Evolutionary conservation across 2,888 invertebrate genomes (phyloP), one percentile per base, ranked within the genome.

Genomic region (Clunio marinus): DNA sequence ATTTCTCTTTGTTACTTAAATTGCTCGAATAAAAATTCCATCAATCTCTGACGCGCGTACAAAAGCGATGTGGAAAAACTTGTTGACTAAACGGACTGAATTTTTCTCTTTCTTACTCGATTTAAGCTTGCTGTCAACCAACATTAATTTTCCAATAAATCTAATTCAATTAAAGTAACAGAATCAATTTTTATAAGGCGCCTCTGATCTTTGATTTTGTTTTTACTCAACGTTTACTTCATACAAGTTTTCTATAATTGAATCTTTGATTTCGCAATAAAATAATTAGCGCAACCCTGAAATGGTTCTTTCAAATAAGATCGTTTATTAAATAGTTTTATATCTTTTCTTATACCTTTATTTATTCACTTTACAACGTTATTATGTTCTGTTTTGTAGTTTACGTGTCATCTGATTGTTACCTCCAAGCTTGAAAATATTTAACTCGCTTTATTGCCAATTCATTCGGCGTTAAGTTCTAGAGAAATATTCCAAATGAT

Each of bases 151-250:
- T n/a, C n/a, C n/a, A n/a, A n/a, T n/a, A n/a, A n/a, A 32, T 5
- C 35, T 32, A 13, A 32, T 55, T 22, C 22, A 55, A 55, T 55
- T 55, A 22, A 5, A 7, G 58, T 41, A 45, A 25, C 15, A 10
- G 27, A 24, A 63, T 63, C 46, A 46, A 63, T 63, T 45, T 63
- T 63, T 63, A 63, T 37, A 46, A 41, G 20, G 35, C 62, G 25
- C 37, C 15, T 17, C 13, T 41, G 41, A 41, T 41, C 41, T 41
- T 15, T 3, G 13, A 7, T 41, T 41, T 13, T 13, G 41, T n/a
- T 8, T 13, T n/a, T 41, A 15, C n/a, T n/a, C n/a, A 15, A 41
- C 3, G 51, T 17, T 51, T 15, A n/a, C n/a, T n/a, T n/a, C n/a
- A n/a, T n/a, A n/a, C n/a, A n/a, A n/a, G n/a, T n/a, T n/a, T n/a